A percentile compares a stretch with the other conserved stretches of the same genome.
phyloP scores from a whole-genome alignment of 1,140 invertebrate genomes.

The Hylaeus anthracinus region DNA sequence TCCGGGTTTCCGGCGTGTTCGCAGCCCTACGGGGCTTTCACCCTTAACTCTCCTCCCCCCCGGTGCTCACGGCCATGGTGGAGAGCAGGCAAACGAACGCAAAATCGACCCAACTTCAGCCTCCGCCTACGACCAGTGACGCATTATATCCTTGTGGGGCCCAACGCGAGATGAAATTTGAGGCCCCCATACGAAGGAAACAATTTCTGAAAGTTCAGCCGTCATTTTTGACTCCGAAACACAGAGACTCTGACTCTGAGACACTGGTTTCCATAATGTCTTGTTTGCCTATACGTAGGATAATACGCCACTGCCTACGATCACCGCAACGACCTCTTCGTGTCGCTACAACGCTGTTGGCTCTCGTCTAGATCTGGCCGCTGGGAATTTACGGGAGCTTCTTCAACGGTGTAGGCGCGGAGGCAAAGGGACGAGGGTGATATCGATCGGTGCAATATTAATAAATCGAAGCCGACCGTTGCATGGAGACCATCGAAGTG shows the following conservation, averaged over 20 bases:
- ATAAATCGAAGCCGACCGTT: constrained; percentile 45
- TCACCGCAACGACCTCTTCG: constrained; percentile 43
- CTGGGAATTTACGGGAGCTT: constrained; percentile 52
- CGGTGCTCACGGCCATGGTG: constrained; percentile 40
- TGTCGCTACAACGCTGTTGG: constrained; percentile 44
- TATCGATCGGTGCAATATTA: constrained; percentile 61
- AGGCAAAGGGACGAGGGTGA: constrained; percentile 16
- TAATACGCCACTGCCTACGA: constrained; percentile 56
- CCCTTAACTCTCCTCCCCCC: constrained; percentile 54
- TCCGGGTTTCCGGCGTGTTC: constrained; percentile 33
- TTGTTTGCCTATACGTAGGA: no score
- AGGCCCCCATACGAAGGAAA: no score
- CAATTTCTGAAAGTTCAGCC: no score
- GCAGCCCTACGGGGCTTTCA: constrained; percentile 46
- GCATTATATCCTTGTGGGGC: no score
- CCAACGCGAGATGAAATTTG: no score
- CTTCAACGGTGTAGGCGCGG: not conserved
- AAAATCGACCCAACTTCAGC: constrained; percentile 66
- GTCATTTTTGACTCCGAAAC: no score
- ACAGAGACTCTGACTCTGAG: no score
- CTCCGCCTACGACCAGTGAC: constrained; percentile 56
- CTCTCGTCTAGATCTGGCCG: constrained; percentile 29
- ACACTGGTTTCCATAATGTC: no score
- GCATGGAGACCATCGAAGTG: not conserved
- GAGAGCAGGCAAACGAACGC: constrained; percentile 53